Percentiles rank a stretch among this genome's conserved stretches.
Conservation (phyloP, 1,140 invertebrate genomes). For the Eueides isabella region DNA sequence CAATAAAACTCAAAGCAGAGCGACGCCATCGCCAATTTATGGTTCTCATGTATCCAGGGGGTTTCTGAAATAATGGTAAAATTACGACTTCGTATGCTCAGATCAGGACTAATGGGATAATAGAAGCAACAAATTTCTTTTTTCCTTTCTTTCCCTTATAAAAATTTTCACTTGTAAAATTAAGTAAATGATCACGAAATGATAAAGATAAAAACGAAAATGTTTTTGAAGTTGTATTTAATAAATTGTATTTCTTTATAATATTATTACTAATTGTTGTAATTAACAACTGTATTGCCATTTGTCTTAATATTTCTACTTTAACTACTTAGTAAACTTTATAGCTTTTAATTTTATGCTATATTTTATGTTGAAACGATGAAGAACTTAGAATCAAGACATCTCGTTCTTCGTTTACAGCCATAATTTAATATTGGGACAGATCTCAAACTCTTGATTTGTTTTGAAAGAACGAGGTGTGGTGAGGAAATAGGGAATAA, state of each 20-base stretch:
- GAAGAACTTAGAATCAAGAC: too few species aligned
- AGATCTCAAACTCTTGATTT: too few species aligned
- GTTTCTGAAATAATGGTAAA: conserved; percentile 26
- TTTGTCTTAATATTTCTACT: not conserved
- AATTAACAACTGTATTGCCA: not conserved
- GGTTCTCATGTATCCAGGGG: conserved; percentile 46
- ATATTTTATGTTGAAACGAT: too few species aligned
- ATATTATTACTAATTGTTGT: not conserved
- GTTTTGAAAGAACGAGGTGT: too few species aligned
- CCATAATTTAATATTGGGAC: too few species aligned
- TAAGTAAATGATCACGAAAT: not conserved
- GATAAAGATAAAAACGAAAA: not conserved
- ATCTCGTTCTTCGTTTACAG: too few species aligned
- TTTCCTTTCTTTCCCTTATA: not conserved
- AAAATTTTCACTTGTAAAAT: not conserved
- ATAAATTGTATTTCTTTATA: not conserved
- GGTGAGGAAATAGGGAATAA: too few species aligned
- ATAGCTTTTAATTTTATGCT: too few species aligned
- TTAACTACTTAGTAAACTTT: too few species aligned
- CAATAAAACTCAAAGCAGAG: conserved; percentile 70
- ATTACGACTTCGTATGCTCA: conserved; percentile 16
- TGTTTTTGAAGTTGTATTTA: not conserved
- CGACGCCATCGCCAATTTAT: conserved; percentile 68
- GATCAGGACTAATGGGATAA: conserved; percentile 13
- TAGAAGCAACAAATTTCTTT: not conserved